phyloP scores from a whole-genome alignment of 2,797 vertebrate genomes.

The Pachyuromys duprasi region DNA sequence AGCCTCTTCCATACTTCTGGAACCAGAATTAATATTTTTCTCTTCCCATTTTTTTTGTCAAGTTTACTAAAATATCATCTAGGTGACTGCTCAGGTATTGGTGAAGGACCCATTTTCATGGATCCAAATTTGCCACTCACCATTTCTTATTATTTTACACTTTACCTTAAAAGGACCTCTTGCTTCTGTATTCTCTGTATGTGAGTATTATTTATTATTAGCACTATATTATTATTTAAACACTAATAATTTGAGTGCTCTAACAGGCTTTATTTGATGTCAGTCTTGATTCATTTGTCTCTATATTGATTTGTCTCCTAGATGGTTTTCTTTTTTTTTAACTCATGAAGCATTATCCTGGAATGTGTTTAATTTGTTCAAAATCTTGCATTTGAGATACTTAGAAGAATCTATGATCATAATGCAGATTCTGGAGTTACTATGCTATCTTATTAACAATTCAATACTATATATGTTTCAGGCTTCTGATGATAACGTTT shows the following conservation, averaged over 20 bases:
- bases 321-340: background rate
- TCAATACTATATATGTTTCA: background rate
- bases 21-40: background rate
- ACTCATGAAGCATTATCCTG: background rate
- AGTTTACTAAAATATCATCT: background rate
- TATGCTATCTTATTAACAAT: background rate
- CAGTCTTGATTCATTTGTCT: background rate
- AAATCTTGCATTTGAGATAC: background rate
- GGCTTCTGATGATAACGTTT: background rate
- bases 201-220: background rate
- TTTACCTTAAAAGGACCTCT: background rate
- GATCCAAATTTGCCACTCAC: background rate
- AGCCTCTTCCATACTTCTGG: background rate
- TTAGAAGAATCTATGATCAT: background rate
- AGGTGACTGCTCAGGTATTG: background rate
- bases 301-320: background rate
- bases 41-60: background rate
- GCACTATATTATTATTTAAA: background rate
- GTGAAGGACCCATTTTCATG: background rate
- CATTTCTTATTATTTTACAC: background rate
- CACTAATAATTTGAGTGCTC: background rate
- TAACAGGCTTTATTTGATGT: background rate
- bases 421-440: background rate
- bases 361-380: background rate
- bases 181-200: background rate